A percentile compares a stretch with the other conserved stretches of the same genome.
Evolutionary conservation across 1,140 invertebrate genomes (phyloP).

Genomic region (Ceratosolen solmsi): DNA sequence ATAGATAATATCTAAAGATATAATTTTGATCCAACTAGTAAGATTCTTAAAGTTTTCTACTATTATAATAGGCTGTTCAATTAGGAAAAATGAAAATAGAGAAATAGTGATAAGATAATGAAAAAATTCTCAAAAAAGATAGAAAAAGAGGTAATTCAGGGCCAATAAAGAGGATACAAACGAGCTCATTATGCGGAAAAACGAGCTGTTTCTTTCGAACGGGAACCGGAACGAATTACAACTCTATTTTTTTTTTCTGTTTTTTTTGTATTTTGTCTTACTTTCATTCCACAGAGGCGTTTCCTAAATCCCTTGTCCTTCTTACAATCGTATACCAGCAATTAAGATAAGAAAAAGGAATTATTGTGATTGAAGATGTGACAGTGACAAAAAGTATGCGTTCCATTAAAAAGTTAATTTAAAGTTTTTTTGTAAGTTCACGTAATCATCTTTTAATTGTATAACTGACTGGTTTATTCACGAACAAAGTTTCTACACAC

Average conservation of each 20-base stretch:
- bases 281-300: not conserved
- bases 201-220: constrained; percentile 58
- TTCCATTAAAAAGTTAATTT: constrained; percentile 16
- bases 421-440: not conserved
- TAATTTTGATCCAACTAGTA: not conserved
- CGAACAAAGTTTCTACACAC: not conserved
- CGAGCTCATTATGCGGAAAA: constrained; percentile 60
- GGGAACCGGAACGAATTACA: constrained; percentile 58
- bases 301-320: constrained; percentile 25
- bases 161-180: constrained; percentile 59
- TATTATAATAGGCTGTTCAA: not conserved
- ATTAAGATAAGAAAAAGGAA: constrained; percentile 44
- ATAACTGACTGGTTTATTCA: not conserved
- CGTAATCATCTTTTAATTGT: not conserved
- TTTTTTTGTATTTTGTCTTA: not conserved
- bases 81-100: constrained; percentile 24
- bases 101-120: not conserved
- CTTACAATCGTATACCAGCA: constrained; percentile 11
- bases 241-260: constrained; percentile 53
- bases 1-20: no score
- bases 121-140: not conserved
- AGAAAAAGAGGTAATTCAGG: constrained; percentile 18
- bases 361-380: constrained; percentile 35
- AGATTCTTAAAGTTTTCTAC: not conserved
- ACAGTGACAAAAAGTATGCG: not conserved